Evolutionary conservation across 2,113 vertebrate genomes (phyloP).

Genomic region (Salvelinus sp.): DNA sequence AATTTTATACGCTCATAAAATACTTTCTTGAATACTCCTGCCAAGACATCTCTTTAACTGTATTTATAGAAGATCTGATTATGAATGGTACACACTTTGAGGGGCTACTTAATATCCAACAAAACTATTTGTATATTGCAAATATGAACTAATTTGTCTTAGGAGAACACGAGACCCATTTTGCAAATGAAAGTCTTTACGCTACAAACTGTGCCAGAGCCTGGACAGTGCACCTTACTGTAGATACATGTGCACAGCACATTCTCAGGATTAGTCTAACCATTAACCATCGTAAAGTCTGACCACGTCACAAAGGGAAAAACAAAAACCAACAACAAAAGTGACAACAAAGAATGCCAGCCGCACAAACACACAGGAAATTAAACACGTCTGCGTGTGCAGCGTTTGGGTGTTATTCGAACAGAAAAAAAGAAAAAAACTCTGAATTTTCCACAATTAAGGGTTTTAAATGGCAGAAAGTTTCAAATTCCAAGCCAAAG

Average conservation of each 20-base stretch:
- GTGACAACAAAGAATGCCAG: constrained; percentile 43
- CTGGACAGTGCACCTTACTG: constrained; percentile 28
- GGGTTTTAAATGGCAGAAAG: constrained; percentile 47
- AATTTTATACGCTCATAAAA: too few species aligned
- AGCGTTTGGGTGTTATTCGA: constrained; percentile 40
- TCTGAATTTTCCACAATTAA: constrained; percentile 51
- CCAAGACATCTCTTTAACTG: too few species aligned
- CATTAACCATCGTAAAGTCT: constrained; percentile 42
- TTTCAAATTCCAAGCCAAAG: constrained; percentile 54
- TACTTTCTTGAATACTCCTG: too few species aligned
- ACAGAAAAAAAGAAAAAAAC: constrained; percentile 26
- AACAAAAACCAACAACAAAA: constrained; percentile 61
- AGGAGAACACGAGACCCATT: too few species aligned
- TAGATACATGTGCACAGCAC: constrained; percentile 60
- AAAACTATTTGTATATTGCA: constrained; percentile 10
- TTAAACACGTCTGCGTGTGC: constrained; percentile 31
- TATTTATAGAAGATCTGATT: too few species aligned
- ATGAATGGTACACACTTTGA: too few species aligned
- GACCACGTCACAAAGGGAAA: constrained; percentile 47
- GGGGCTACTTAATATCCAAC: not conserved
- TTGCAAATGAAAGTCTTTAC: too few species aligned
- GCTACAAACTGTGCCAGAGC: too few species aligned
- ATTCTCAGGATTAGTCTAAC: constrained; percentile 57
- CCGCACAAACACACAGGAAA: constrained; percentile 47
- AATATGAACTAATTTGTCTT: not conserved